Conservation (phyloP, 2,888 invertebrate genomes). For the Hyalella azteca region DNA sequence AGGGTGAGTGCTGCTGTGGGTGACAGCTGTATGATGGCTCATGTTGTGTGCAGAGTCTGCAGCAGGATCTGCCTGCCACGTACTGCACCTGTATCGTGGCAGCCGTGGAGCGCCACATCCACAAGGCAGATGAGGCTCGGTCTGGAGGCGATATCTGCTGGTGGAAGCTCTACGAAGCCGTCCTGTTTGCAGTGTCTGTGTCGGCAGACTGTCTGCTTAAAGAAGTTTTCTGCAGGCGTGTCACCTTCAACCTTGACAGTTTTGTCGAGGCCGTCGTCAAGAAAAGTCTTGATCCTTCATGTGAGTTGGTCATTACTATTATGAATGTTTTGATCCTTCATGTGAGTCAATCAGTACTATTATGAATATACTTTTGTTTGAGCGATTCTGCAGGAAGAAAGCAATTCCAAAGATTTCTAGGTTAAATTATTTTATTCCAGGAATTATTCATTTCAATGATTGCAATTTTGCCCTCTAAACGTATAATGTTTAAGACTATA, state of each 20-base stretch:
- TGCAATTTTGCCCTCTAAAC: no score
- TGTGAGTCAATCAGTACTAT: no score
- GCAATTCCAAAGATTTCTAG: no score
- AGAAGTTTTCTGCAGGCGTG: conserved; percentile 50
- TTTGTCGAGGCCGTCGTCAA: conserved; percentile 66
- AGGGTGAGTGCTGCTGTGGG: background rate
- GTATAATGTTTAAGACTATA: no score
- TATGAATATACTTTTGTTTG: no score
- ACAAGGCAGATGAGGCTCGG: conserved; percentile 67
- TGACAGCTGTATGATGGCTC: background rate
- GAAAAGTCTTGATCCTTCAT: conserved; percentile 64
- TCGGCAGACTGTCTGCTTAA: conserved; percentile 64
- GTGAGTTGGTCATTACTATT: no score
- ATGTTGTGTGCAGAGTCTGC: background rate
- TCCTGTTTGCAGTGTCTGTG: conserved; percentile 70
- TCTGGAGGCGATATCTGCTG: conserved; percentile 65
- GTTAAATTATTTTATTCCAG: no score
- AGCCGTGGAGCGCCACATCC: conserved; percentile 70
- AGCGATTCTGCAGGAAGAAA: no score
- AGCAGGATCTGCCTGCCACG: conserved; percentile 67
- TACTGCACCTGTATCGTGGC: conserved; percentile 67
- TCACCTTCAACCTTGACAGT: conserved; percentile 57
- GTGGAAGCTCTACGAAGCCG: conserved; percentile 75
- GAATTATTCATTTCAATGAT: no score
- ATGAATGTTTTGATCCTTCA: no score